These are phyloP conservation scores for Rhegmatorhina hoffmannsi DNA, from an alignment of 2,113 vertebrate species.

Conservation along the genomic window DNA sequence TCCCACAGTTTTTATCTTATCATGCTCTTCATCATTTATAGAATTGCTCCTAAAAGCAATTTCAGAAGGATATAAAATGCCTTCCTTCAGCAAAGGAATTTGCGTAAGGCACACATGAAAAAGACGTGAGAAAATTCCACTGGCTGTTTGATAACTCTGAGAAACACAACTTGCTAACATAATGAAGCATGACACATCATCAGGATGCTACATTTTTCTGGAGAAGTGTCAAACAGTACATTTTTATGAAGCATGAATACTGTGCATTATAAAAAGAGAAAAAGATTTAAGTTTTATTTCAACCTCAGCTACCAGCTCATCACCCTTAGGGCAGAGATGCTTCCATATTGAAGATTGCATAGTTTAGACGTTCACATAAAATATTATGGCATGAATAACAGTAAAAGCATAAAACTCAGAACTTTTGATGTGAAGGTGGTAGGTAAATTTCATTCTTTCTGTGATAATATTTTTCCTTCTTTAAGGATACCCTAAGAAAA, in stretches of 20 bases:
- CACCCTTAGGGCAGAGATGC: neutral
- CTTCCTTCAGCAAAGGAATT: neutral
- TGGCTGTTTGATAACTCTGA: conserved; percentile 6
- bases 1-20: neutral
- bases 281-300: conserved; percentile 30
- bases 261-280: neutral
- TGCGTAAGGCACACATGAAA: neutral
- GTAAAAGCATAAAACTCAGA: neutral
- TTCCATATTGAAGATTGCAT: neutral
- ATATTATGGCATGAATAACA: neutral
- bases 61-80: neutral
- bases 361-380: conserved; percentile 3
- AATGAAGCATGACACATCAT: neutral
- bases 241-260: neutral
- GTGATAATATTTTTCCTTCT: neutral
- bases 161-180: neutral
- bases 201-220: neutral
- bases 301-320: neutral
- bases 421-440: neutral
- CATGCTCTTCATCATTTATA: neutral
- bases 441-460: neutral
- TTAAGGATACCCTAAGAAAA: neutral
- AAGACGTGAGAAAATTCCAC: neutral
- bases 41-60: neutral
- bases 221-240: neutral